Evolutionary conservation across 2,888 invertebrate genomes (phyloP).

Genomic region (Lycocerus yunnanus): DNA sequence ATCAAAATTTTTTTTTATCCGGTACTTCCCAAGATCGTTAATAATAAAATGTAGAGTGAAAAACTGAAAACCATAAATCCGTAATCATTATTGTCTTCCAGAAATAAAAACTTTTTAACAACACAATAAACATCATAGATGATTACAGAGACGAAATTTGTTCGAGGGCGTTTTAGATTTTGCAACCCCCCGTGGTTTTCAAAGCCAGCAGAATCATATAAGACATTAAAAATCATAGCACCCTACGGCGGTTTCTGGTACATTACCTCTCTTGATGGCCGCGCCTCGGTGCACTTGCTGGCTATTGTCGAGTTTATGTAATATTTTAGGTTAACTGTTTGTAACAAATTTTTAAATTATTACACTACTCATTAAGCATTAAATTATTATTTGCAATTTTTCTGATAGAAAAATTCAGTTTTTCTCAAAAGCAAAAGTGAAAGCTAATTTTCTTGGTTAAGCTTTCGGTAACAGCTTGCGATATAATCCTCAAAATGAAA

Average conservation of each 20-base stretch:
- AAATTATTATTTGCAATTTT: not conserved
- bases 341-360: not conserved
- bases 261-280: slow-evolving; percentile 50
- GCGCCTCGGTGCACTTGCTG: slow-evolving; percentile 37
- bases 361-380: not conserved
- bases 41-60: not conserved
- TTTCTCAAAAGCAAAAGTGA: too few relatives aligned
- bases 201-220: slow-evolving; percentile 42
- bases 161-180: slow-evolving; percentile 21
- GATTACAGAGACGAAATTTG: slow-evolving; percentile 25
- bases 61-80: not conserved
- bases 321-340: not conserved
- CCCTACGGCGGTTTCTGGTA: slow-evolving; percentile 51
- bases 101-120: not conserved
- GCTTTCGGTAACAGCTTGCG: too few relatives aligned
- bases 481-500: too few relatives aligned
- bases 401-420: too few relatives aligned
- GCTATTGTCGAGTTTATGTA: slow-evolving; percentile 6
- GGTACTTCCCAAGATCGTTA: not conserved
- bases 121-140: not conserved
- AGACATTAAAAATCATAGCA: slow-evolving; percentile 52
- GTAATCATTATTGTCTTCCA: not conserved
- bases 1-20: not conserved
- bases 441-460: too few relatives aligned
- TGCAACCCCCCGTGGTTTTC: slow-evolving; percentile 25